Percentiles rank a stretch among this genome's conserved stretches.
These are phyloP conservation scores for Megaceryle torquata DNA, from an alignment of 2,113 vertebrate genomes.

Conservation along the genomic window DNA sequence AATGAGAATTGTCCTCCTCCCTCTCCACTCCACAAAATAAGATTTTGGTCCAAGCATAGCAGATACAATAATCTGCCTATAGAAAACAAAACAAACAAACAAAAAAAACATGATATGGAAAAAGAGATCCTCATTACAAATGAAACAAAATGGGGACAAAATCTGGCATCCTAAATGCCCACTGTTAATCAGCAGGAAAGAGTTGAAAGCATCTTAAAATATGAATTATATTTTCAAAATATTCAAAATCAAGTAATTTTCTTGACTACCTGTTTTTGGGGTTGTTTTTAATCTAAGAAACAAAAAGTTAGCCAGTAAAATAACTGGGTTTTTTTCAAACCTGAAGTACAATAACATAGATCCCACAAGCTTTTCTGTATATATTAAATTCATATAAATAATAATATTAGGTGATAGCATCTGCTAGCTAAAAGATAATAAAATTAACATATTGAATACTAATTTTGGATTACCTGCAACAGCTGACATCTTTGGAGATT, in stretches of 20 bases:
- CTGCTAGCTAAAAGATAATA: neutral
- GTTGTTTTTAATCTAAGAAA: neutral
- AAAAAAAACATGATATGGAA: neutral
- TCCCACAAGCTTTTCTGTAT: neutral
- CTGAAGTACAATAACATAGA: neutral
- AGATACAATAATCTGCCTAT: neutral
- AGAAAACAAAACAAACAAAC: neutral
- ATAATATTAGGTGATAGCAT: neutral
- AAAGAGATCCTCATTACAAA: neutral
- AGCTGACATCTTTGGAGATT: slow-evolving; percentile 32
- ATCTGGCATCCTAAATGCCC: neutral
- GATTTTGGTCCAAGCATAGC: neutral
- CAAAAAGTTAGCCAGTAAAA: neutral
- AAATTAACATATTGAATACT: neutral
- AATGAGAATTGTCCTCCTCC: neutral
- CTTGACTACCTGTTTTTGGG: neutral
- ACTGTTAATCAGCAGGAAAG: neutral
- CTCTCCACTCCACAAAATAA: neutral
- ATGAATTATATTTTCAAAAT: neutral
- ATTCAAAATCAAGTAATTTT: neutral
- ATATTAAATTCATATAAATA: neutral
- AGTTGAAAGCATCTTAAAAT: neutral
- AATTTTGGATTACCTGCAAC: slow-evolving; percentile 43
- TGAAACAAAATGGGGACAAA: neutral
- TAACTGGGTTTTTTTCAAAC: neutral